Percentiles rank a stretch among this genome's conserved stretches.
Evolutionary conservation across 2,113 vertebrate genomes (phyloP).

Genomic region (Bos javanicus): DNA sequence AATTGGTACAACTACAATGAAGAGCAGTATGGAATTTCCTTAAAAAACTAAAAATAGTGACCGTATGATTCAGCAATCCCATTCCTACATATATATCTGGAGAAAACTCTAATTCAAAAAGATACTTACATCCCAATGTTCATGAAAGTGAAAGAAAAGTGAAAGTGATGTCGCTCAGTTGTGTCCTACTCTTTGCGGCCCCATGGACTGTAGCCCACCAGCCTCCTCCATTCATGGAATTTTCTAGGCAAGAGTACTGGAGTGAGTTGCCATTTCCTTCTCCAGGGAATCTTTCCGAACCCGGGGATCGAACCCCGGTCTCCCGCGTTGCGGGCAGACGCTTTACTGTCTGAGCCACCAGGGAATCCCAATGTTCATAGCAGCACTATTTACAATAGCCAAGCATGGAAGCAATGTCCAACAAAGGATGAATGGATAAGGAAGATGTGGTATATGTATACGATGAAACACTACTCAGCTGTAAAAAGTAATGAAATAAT

Average conservation of each 20-base stretch:
- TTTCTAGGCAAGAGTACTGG: neutral
- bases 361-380: neutral
- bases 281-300: neutral
- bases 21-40: neutral
- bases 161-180: neutral
- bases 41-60: neutral
- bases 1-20: neutral
- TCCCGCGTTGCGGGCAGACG: accelerated
- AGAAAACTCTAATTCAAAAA: neutral
- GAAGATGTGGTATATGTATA: neutral
- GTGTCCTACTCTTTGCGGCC: accelerated
- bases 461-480: neutral
- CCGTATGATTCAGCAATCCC: neutral
- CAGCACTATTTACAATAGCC: neutral
- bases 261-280: neutral
- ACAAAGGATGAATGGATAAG: neutral
- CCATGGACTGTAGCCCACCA: neutral
- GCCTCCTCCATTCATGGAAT: neutral
- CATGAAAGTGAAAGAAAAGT: neutral
- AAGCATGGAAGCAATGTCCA: neutral
- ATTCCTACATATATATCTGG: neutral
- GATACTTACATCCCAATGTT: neutral
- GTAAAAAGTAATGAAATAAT: neutral
- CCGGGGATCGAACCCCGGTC: accelerated
- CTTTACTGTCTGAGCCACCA: neutral